A percentile compares a stretch with the other conserved stretches of the same genome.
Evolutionary conservation across 2,797 vertebrate genomes (phyloP).

Genomic region (Tokudaia muenninki): DNA sequence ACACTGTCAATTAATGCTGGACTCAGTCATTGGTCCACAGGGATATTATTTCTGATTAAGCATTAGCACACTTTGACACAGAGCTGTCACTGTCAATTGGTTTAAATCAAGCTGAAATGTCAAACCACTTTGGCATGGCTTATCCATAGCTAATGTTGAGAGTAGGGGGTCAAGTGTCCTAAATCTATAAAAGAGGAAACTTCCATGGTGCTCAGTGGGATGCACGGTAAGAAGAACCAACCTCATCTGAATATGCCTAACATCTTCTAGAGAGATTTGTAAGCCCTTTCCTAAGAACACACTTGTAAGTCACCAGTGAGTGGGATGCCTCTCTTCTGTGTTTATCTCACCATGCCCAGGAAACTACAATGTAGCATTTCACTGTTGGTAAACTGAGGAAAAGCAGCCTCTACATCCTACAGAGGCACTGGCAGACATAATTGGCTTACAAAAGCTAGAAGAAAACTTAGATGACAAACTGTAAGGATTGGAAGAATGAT

Average conservation of each 20-base stretch:
- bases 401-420: not conserved
- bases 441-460: not conserved
- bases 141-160: conserved; percentile 70
- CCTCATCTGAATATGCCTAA: not conserved
- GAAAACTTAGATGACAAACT: not conserved
- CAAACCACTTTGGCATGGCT: conserved; percentile 83
- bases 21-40: conserved; percentile 74
- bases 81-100: conserved; percentile 81
- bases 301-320: not conserved
- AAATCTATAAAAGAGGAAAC: conserved; percentile 77
- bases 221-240: conserved; percentile 19
- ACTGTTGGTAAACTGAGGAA: not conserved
- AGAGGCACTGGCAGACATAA: no score
- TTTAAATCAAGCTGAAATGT: conserved; percentile 85
- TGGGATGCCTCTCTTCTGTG: not conserved
- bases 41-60: conserved; percentile 82
- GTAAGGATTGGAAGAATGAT: not conserved
- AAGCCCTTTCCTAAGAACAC: not conserved
- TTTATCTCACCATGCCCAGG: not conserved
- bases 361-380: not conserved
- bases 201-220: not conserved
- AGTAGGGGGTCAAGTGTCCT: conserved; percentile 63
- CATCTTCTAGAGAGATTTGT: not conserved
- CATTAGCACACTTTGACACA: conserved; percentile 80
- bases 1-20: conserved; percentile 76